Conservation (phyloP, 1,140 invertebrate species). For the Sycophila sp. region DNA sequence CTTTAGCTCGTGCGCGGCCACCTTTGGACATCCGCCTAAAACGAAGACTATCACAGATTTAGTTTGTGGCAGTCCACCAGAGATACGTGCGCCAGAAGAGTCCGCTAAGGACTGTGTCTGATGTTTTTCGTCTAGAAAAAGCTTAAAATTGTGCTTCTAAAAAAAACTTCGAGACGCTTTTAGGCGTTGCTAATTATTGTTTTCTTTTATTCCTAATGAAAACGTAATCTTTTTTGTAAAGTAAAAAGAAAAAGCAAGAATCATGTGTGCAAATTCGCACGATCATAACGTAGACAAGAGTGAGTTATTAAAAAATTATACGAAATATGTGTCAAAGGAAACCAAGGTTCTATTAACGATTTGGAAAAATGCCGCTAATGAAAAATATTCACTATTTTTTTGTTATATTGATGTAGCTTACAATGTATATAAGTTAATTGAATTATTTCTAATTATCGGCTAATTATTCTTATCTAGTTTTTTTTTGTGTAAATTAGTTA, state of each 20-base stretch:
- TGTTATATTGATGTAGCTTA: no score
- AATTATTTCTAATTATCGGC: no score
- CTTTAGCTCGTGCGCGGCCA: conserved; percentile 60
- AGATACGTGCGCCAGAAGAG: conserved; percentile 55
- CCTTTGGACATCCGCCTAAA: conserved; percentile 54
- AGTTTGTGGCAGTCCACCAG: conserved; percentile 40
- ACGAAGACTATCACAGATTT: conserved; percentile 38
- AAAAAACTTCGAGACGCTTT: background rate
- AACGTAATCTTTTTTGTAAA: background rate
- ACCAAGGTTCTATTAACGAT: no score
- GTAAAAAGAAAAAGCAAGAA: background rate
- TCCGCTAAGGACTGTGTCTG: conserved; percentile 60
- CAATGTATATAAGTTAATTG: no score
- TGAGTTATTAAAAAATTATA: conserved; percentile 30
- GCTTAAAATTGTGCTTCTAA: conserved; percentile 51
- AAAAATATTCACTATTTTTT: conserved; percentile 9
- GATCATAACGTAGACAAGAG: conserved; percentile 2
- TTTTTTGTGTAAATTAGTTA: no score
- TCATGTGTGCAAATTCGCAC: background rate
- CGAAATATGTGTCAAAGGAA: no score
- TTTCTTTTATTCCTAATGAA: conserved; percentile 7
- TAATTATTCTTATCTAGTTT: no score
- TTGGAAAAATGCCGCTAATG: no score
- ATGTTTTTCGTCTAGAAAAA: conserved; percentile 55
- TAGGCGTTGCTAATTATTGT: conserved; percentile 1